These are phyloP conservation scores for Solea senegalensis DNA, from an alignment of 2,113 vertebrate species.

Conservation along the genomic window DNA sequence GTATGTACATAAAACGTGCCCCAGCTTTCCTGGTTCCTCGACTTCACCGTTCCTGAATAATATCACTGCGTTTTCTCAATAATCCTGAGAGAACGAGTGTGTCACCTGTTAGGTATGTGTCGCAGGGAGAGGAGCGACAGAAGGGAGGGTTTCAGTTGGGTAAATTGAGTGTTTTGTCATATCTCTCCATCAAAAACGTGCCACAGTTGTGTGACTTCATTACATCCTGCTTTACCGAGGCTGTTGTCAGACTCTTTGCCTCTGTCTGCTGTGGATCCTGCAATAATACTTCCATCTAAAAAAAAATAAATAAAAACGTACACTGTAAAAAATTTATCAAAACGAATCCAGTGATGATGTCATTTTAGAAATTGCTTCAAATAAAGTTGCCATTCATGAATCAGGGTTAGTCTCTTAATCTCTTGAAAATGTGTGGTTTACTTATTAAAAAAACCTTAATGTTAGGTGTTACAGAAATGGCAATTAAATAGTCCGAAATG, in stretches of 20 bases:
- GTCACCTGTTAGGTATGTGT: not conserved
- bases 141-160: not conserved
- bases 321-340: too few relatives aligned
- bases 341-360: too few relatives aligned
- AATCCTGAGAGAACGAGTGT: too few relatives aligned
- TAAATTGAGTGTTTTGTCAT: not conserved
- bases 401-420: too few relatives aligned
- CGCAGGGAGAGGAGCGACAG: not conserved
- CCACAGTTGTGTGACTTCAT: slow-evolving; percentile 2
- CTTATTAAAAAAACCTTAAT: too few relatives aligned
- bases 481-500: too few relatives aligned
- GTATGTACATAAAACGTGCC: not conserved
- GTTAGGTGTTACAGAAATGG: too few relatives aligned
- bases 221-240: slow-evolving; percentile 1
- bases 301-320: not conserved
- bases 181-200: not conserved
- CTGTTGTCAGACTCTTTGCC: not conserved
- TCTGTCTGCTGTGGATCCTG: not conserved
- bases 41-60: too few relatives aligned
- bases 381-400: not conserved
- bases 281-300: not conserved
- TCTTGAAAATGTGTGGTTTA: too few relatives aligned
- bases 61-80: too few relatives aligned
- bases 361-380: not conserved
- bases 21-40: not conserved